Conservation (phyloP, 2,797 vertebrate genomes). For the Gymnoscopelus microlampas region DNA sequence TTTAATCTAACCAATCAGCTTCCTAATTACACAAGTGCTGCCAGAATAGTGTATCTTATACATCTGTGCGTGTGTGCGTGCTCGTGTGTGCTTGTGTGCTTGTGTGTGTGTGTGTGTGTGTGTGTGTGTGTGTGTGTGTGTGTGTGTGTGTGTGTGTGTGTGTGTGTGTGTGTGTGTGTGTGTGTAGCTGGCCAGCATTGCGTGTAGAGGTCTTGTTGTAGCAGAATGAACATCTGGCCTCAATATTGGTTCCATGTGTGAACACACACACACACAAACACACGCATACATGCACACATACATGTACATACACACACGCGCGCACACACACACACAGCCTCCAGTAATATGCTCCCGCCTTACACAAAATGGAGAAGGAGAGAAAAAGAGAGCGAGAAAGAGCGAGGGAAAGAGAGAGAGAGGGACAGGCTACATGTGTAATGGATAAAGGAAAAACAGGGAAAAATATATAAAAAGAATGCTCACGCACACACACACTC, state of each 20-base stretch:
- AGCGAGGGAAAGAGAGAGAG: slow-evolving; percentile 4
- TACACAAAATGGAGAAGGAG: slow-evolving; percentile 53
- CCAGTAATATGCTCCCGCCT: slow-evolving; percentile 62
- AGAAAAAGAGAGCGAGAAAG: slow-evolving; percentile 24
- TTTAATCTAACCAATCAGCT: slow-evolving; percentile 83
- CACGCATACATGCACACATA: slow-evolving; percentile 9
- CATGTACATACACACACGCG: slow-evolving; percentile 1
- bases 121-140: slow-evolving; percentile 29
- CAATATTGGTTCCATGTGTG: slow-evolving; percentile 80
- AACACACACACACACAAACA: slow-evolving; percentile 10
- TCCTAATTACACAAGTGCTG: slow-evolving; percentile 80
- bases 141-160: slow-evolving; percentile 27
- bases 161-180: slow-evolving; percentile 15
- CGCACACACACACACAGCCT: slow-evolving; percentile 28
- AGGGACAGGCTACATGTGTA: slow-evolving; percentile 32
- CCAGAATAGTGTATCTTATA: slow-evolving; percentile 63
- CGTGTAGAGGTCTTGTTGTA: slow-evolving; percentile 81
- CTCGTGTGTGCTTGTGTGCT: slow-evolving; percentile 18
- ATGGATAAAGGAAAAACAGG: slow-evolving; percentile 44
- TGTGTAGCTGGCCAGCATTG: slow-evolving; percentile 63
- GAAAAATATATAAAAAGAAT: slow-evolving; percentile 50
- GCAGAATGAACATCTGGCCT: slow-evolving; percentile 80
- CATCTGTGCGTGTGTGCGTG: slow-evolving; percentile 37
- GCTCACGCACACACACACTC: slow-evolving; percentile 23
- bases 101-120: slow-evolving; percentile 24